Evolutionary conservation across 2,888 invertebrate species (phyloP), one percentile per base, ranked within the genome.

Genomic region (Drosophila atroscutellata): DNA sequence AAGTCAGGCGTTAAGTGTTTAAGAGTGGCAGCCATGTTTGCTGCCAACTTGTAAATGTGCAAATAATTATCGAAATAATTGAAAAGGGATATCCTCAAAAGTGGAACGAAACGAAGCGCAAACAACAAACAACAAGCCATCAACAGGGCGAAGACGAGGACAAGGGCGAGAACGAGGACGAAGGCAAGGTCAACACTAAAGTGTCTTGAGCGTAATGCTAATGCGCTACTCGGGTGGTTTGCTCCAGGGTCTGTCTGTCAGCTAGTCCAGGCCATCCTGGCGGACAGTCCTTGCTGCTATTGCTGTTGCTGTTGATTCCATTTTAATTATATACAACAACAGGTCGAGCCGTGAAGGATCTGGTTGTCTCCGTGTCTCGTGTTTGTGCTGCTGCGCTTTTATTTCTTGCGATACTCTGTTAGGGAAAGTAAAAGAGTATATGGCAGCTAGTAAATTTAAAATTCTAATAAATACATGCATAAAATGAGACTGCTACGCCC

Each of bases 1-100:
- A 59, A 68, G 55, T 55, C 55, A n/a, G 37, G 55, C n/a, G 37
- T n/a, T 37, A 37, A 55, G 26, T 37, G 55, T n/a, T 71, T 61
- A 64, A 61, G 55, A 65, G 63, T 26, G 13, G 2, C 34, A 26
- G 42, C 63, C 65, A 68, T 52, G 42, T 50, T 54, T 52, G 42
- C 58, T 57, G 70, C 50, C 54, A 72, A 59, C 62, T 69, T 70
- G 80, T 75, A 77, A 86, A 80, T 83, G 83, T 79, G 83, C 81
- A 90, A 86, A 89, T 88, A 87, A 87, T 90, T 86, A 89, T 89
- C 86, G 86, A 87, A 87, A 87, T 90, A 88, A 87, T 86, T 82
- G 83, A 90, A 88, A 88, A 85, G 79, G 86, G 71, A 82, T 82
- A 63, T 56, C 64, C 52, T 34, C 9, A 32, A 78, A 76, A 65